phyloP scores from a whole-genome alignment of 1,140 invertebrate genomes.

The Dendroctonus valens region DNA sequence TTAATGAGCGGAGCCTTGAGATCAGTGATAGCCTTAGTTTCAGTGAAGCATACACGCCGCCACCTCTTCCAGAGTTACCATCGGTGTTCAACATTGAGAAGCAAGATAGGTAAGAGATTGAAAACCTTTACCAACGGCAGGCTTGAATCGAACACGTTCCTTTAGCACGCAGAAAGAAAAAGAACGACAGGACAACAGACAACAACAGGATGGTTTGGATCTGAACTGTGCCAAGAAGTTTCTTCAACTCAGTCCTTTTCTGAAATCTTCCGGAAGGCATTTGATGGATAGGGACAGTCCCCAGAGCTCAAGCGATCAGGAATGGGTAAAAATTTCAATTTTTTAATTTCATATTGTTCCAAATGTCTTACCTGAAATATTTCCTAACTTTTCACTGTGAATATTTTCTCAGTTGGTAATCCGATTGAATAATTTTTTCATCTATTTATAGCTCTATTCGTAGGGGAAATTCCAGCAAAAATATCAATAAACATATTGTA shows the following conservation, averaged over 20 bases:
- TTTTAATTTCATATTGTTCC: background rate
- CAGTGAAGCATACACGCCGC: conserved; percentile 47
- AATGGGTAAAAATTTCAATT: conserved; percentile 25
- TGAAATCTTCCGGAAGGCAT: too few relatives aligned
- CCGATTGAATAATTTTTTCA: too few relatives aligned
- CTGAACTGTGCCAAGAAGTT: too few relatives aligned
- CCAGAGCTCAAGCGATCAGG: conserved; percentile 53
- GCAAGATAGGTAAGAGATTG: conserved; percentile 24
- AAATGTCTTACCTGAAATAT: too few relatives aligned
- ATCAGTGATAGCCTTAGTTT: conserved; percentile 53
- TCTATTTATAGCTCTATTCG: too few relatives aligned
- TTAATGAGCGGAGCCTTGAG: conserved; percentile 49
- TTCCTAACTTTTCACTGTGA: too few relatives aligned
- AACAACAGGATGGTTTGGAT: background rate
- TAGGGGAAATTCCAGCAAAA: too few relatives aligned
- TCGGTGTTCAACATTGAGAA: conserved; percentile 37
- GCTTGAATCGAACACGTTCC: background rate
- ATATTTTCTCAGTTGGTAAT: too few relatives aligned
- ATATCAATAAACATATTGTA: too few relatives aligned
- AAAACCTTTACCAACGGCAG: background rate
- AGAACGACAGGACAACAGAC: background rate
- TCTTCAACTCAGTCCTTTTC: too few relatives aligned
- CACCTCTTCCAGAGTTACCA: conserved; percentile 57
- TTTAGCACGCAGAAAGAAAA: background rate
- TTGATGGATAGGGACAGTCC: conserved; percentile 41